phyloP scores from a whole-genome alignment of 2,888 invertebrate genomes.

The Anarsia innoxiella region DNA sequence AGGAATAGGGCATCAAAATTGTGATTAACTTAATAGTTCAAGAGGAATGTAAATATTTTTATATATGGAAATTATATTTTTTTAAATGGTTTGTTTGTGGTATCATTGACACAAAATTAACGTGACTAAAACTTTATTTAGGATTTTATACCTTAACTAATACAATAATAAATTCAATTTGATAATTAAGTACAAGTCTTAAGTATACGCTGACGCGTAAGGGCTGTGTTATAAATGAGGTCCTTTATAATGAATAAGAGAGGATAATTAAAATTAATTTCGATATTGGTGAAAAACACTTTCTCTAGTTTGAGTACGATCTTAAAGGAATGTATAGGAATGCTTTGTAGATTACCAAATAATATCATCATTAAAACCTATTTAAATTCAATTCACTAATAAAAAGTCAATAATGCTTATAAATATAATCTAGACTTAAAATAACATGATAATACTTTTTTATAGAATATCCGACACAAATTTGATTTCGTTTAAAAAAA shows the following conservation, averaged over 20 bases:
- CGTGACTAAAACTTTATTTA: constrained; percentile 14
- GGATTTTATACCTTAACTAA: constrained; percentile 12
- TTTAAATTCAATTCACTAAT: too few species aligned
- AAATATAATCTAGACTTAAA: too few species aligned
- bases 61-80: constrained; percentile 33
- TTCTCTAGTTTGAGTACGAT: too few species aligned
- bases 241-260: too few species aligned
- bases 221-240: too few species aligned
- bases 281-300: too few species aligned
- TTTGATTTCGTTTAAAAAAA: too few species aligned
- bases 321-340: background rate
- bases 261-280: too few species aligned
- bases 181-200: constrained; percentile 10
- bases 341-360: background rate
- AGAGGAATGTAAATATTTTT: constrained; percentile 57
- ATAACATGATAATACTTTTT: too few species aligned
- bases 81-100: constrained; percentile 7
- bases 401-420: too few species aligned
- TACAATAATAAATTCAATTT: constrained; percentile 24
- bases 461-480: too few species aligned
- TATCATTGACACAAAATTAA: constrained; percentile 16
- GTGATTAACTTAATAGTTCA: constrained; percentile 37
- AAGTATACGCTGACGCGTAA: constrained; percentile 5
- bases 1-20: constrained; percentile 45
- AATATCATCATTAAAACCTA: too few species aligned